Evolutionary conservation across 2,797 vertebrate species (phyloP).

Genomic region (Avahi laniger): DNA sequence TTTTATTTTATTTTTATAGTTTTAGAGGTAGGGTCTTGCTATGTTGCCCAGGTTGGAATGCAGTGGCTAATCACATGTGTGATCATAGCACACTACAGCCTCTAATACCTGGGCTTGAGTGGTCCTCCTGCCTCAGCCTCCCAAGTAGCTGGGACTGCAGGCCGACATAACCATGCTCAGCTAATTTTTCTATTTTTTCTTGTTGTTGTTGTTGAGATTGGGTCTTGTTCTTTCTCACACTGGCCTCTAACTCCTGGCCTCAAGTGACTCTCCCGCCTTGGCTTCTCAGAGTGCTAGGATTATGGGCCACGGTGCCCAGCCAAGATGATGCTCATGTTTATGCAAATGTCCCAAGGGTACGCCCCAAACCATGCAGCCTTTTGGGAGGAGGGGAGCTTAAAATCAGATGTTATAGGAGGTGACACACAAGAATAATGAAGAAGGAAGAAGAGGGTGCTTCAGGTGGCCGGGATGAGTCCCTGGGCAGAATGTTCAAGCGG

Average conservation of each 20-base stretch:
- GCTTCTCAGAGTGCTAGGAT: background rate
- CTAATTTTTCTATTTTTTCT: background rate
- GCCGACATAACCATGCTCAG: background rate
- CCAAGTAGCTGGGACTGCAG: background rate
- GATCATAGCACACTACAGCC: background rate
- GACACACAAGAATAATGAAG: background rate
- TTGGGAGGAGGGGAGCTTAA: background rate
- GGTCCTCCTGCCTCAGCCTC: background rate
- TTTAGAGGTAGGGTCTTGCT: too few species aligned
- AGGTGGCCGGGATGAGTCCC: background rate
- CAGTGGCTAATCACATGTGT: too few species aligned
- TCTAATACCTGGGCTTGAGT: background rate
- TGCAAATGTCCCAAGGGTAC: background rate
- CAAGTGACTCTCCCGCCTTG: background rate
- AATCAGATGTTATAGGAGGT: background rate
- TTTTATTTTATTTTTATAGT: too few species aligned
- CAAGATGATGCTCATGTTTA: background rate
- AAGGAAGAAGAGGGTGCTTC: background rate
- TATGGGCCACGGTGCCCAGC: rapidly evolving
- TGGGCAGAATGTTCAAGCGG: background rate
- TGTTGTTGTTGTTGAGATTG: too few species aligned
- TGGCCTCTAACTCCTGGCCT: background rate
- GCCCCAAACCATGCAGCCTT: background rate
- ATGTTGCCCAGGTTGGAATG: too few species aligned
- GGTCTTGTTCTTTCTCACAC: background rate